phyloP scores from a whole-genome alignment of 2,797 vertebrate species.

The Gouania willdenowi region DNA sequence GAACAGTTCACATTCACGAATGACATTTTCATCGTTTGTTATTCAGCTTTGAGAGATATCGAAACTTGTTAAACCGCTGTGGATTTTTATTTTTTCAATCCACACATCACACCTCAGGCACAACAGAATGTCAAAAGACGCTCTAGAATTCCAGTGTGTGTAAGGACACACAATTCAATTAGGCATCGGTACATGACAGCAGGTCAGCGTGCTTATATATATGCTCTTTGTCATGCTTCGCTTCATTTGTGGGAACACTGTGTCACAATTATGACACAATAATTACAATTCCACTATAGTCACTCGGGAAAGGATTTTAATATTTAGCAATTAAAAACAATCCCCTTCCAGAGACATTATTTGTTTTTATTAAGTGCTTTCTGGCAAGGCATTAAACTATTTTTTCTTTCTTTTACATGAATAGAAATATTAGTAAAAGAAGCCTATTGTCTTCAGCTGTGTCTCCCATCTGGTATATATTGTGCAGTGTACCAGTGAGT shows the following conservation, averaged over 20 bases:
- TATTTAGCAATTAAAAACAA: constrained; percentile 1
- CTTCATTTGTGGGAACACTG: no score
- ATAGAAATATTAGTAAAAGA: constrained; percentile 59
- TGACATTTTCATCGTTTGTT: background rate
- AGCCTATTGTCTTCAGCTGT: constrained; percentile 55
- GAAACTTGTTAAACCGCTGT: background rate
- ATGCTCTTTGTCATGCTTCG: background rate
- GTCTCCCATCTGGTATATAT: constrained; percentile 63
- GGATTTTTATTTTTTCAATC: background rate
- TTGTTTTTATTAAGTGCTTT: constrained; percentile 10
- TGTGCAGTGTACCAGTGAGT: constrained; percentile 47
- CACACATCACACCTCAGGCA: constrained; percentile 13
- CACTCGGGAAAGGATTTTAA: background rate
- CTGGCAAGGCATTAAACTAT: constrained; percentile 3
- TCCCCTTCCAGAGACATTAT: constrained; percentile 4
- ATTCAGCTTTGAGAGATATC: background rate
- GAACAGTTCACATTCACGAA: no score
- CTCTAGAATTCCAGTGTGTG: background rate
- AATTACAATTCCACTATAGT: background rate
- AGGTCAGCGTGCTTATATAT: background rate
- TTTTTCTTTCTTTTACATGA: constrained; percentile 19
- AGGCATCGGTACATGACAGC: background rate
- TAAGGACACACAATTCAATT: constrained; percentile 13
- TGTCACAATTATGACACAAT: background rate
- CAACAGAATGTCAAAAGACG: background rate